Conservation (phyloP, 1,140 invertebrate genomes). For the Drosophila ohnishii region DNA sequence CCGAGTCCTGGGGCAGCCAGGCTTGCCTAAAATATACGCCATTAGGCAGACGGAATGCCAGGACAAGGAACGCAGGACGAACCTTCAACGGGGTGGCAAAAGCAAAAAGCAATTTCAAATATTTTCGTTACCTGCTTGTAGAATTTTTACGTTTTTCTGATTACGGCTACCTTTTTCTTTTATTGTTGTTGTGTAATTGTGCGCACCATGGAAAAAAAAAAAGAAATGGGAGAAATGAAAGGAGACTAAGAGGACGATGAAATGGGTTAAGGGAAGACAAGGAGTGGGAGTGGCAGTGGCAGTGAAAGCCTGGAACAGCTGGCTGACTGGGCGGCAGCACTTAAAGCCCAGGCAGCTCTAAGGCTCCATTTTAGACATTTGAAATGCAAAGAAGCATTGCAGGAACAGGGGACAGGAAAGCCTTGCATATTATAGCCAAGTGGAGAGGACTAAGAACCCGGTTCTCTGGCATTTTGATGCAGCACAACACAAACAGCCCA, state of each 20-base stretch:
- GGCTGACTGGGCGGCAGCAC: slow-evolving; percentile 14
- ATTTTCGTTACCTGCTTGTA: slow-evolving; percentile 78
- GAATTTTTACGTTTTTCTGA: slow-evolving; percentile 80
- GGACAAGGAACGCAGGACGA: slow-evolving; percentile 30
- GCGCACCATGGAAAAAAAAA: slow-evolving; percentile 60
- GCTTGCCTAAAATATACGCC: slow-evolving; percentile 69
- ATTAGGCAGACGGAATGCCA: slow-evolving; percentile 76
- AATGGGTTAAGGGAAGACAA: slow-evolving; percentile 60
- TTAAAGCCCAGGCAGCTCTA: slow-evolving; percentile 19
- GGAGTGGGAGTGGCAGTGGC: not conserved
- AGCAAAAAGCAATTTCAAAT: slow-evolving; percentile 79
- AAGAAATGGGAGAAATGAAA: slow-evolving; percentile 22
- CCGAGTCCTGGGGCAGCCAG: slow-evolving; percentile 38
- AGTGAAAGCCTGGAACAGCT: slow-evolving; percentile 10
- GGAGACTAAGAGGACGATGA: slow-evolving; percentile 37
- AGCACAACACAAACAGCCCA: slow-evolving; percentile 16
- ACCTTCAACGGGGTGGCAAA: slow-evolving; percentile 35
- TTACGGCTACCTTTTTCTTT: slow-evolving; percentile 50
- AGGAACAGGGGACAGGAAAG: slow-evolving; percentile 21
- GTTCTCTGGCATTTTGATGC: slow-evolving; percentile 21
- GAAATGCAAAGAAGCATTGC: slow-evolving; percentile 55
- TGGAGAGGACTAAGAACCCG: slow-evolving; percentile 3
- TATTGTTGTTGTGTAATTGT: slow-evolving; percentile 76
- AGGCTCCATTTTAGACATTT: slow-evolving; percentile 48
- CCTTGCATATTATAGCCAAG: slow-evolving; percentile 34